Evolutionary conservation across 2,113 vertebrate genomes (phyloP), one percentile per base, ranked within the genome.

Genomic region (Hassar affinis): DNA sequence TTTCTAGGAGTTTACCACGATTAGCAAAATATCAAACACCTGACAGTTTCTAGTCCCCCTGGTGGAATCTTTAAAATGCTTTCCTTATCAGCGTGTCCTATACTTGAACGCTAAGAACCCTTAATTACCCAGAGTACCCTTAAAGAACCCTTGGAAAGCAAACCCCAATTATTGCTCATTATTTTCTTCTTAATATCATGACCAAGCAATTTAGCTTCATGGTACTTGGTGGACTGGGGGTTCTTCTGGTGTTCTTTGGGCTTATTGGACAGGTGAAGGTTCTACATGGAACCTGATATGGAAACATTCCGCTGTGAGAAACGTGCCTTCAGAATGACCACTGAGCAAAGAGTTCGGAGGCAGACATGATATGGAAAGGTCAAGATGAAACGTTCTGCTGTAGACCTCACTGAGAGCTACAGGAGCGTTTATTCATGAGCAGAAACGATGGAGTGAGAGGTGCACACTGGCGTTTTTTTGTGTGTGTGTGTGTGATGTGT

Each of bases 401-500:
- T 27, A 49, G 42, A 72, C n/a, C 66, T 47, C 38, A 42, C 20
- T 47, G 27, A 49, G 10, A n/a, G 38, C 30, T 33, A 33, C 12
- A 64, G 59, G 12, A 62, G 30, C 59, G 30, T 62, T 33, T 64
- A 22, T 68, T 38, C 33, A 68, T 33, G 35, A 51, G n/a, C 45
- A 49, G n/a, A 27, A 27, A 76, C 20, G 51, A 54, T 76, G 30
- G 51, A 11, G 17, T 75, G 72, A 68, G 57, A 51, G 61, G 30
- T 20, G 17, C 17, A 66, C 45, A 79, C 78, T 79, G 59, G 42
- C 20, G 22, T 30, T 22, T 52, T 69, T 83, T 20, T 77, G 81
- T 47, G 35, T 79, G 52, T 27, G 33, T 83, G 20, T 27, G 47
- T 77, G 81, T 35, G n/a, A n/a, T n/a, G 81, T 45, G 47, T 68